These are phyloP conservation scores for Gryllus bimaculatus DNA, from an alignment of 1,140 invertebrate species.

Conservation along the genomic window DNA sequence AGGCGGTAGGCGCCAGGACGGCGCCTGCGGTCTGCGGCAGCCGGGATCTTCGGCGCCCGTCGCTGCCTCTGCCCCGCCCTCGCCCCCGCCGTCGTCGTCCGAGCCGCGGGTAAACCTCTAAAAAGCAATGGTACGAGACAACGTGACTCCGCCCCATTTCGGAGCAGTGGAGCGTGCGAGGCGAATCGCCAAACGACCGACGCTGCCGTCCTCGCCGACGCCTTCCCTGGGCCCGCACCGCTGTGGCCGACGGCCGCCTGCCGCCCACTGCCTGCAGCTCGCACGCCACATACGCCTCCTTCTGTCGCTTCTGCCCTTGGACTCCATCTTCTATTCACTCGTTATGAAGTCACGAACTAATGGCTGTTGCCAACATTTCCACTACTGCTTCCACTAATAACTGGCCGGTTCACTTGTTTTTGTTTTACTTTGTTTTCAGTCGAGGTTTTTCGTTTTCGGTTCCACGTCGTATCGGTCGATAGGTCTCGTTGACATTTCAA, in stretches of 20 bases:
- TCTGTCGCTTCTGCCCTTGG: no score
- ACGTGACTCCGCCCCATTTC: neutral
- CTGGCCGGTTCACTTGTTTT: no score
- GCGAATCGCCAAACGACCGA: neutral
- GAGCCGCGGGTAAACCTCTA: neutral
- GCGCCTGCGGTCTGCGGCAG: neutral
- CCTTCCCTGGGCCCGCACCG: neutral
- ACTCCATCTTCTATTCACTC: no score
- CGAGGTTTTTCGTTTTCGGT: no score
- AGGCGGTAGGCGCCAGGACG: neutral
- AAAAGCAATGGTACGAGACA: neutral
- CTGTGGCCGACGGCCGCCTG: neutral
- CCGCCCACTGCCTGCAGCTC: no score
- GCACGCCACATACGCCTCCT: neutral
- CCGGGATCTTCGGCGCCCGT: neutral
- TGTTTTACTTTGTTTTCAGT: no score
- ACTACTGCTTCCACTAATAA: no score
- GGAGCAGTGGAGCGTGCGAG: neutral
- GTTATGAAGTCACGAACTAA: no score
- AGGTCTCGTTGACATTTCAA: no score
- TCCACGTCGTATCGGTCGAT: no score
- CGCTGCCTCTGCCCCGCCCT: no score
- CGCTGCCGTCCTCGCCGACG: neutral
- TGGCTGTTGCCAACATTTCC: no score
- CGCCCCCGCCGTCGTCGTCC: neutral